Base-by-base conservation (phyloP, 2,113 vertebrate genomes). In the Stigmatopora nigra region DNA sequence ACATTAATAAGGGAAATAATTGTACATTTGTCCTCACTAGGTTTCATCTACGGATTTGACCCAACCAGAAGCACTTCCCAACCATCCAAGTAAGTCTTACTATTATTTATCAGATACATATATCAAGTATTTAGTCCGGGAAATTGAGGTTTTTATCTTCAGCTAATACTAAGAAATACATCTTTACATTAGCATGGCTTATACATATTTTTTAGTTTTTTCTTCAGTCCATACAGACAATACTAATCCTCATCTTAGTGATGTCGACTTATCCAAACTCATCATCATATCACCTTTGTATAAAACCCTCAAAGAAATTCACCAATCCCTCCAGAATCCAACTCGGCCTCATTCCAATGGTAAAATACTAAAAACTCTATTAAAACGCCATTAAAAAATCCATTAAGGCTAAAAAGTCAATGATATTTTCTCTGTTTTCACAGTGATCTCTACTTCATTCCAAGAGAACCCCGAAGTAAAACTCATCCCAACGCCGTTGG, bases 281-380 rank as follows among this genome's bases (percentile, higher is more conserved):
- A 76, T 91, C 70, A 82, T 80, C 38, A 71, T 91, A 60, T 90
- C 92, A 15, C 92, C 92, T 20, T 82, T 93, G 20, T 91, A 89
- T 81, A 91, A 82, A 76, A 92, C 89, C 5, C 86, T 92, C 51
- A 79, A 78, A 49, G 90, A 92, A 38, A 91, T 93, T 70, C 91
- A 90, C 52, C 84, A 90, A 65, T 89, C 85, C 47, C 76, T 94
- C 60, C 82, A 89, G 53, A 83, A 70, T 2, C 75, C 87, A 7
- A 47, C 63, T 75, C 70, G 65, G 41, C 61, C 55, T 51, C 63
- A 63, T 9, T 59, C 53, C 65, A 64, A 60, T 48, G 72, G 81
- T 82, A 73, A 45, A 51, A 64, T 13, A 45, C 55, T 19, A 3
- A 61, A 35, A 49, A 45, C 35, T 45, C 9, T 59, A 11, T 3